Evolutionary conservation across 2,113 vertebrate species (phyloP).

Genomic region (Danio rerio): DNA sequence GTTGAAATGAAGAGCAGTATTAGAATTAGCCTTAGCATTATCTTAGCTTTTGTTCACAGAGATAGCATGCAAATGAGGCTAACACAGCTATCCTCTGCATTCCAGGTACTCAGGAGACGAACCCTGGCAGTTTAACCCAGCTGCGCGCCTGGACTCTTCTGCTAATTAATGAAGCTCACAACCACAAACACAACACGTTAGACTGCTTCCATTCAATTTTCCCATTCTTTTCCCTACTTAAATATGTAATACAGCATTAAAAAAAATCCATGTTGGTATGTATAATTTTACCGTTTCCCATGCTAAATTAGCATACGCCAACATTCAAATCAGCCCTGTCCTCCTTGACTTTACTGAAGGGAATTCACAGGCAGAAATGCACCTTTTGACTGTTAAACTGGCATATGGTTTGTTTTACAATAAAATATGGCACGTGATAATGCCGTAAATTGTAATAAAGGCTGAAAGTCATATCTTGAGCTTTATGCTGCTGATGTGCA

Average conservation of each 20-base stretch:
- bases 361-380: slow-evolving; percentile 14
- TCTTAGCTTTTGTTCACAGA: slow-evolving; percentile 55
- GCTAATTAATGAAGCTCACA: slow-evolving; percentile 57
- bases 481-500: slow-evolving; percentile 60
- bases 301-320: slow-evolving; percentile 6
- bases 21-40: slow-evolving; percentile 58
- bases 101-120: slow-evolving; percentile 53
- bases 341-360: background rate
- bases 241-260: slow-evolving; percentile 22
- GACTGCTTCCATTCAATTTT: slow-evolving; percentile 8
- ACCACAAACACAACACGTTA: slow-evolving; percentile 41
- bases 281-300: slow-evolving; percentile 7
- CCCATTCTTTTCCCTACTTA: background rate
- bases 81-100: slow-evolving; percentile 30
- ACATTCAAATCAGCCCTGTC: background rate
- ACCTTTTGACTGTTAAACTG: slow-evolving; percentile 30
- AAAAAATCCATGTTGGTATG: background rate
- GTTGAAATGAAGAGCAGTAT: slow-evolving; percentile 57
- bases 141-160: slow-evolving; percentile 55
- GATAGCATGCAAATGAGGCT: slow-evolving; percentile 59
- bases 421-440: slow-evolving; percentile 37
- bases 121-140: slow-evolving; percentile 59
- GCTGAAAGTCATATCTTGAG: slow-evolving; percentile 39
- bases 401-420: slow-evolving; percentile 40
- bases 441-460: slow-evolving; percentile 45